Percentiles rank a stretch among this genome's conserved stretches.
Conservation (phyloP, 1,140 invertebrate genomes). For the Druon quercuslanigerum region DNA sequence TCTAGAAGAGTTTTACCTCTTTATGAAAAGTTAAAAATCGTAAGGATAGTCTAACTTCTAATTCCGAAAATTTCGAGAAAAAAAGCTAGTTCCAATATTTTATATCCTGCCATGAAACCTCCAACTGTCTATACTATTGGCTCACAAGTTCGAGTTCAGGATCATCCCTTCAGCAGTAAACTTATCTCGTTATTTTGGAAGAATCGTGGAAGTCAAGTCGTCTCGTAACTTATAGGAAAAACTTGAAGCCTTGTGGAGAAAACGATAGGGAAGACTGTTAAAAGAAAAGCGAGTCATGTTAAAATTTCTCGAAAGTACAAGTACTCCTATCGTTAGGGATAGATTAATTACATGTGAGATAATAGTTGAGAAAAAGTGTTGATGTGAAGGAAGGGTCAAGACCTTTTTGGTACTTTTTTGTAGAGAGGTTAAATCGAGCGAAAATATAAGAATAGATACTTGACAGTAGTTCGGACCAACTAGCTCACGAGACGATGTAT, state of each 20-base stretch:
- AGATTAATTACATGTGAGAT: slow-evolving; percentile 1
- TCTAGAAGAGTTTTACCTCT: background rate
- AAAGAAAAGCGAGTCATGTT: background rate
- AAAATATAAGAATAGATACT: slow-evolving; percentile 16
- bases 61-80: slow-evolving; percentile 5
- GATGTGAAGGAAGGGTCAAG: background rate
- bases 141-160: slow-evolving; percentile 1
- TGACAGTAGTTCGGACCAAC: slow-evolving; percentile 2
- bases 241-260: slow-evolving; percentile 12
- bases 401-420: background rate
- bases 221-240: slow-evolving; percentile 22
- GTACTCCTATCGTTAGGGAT: background rate
- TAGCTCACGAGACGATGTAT: slow-evolving; percentile 9
- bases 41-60: background rate
- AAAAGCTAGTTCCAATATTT: background rate
- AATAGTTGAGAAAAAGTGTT: background rate
- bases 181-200: slow-evolving; percentile 24
- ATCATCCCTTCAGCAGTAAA: slow-evolving; percentile 21
- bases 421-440: background rate
- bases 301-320: background rate
- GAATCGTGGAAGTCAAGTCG: slow-evolving; percentile 8
- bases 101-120: slow-evolving; percentile 10
- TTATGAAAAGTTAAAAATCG: background rate
- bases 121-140: slow-evolving; percentile 20
- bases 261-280: slow-evolving; percentile 11